Percentiles rank a stretch among this genome's conserved stretches.
phyloP scores from a whole-genome alignment of 2,113 vertebrate genomes.

The Halichoeres trimaculatus region DNA sequence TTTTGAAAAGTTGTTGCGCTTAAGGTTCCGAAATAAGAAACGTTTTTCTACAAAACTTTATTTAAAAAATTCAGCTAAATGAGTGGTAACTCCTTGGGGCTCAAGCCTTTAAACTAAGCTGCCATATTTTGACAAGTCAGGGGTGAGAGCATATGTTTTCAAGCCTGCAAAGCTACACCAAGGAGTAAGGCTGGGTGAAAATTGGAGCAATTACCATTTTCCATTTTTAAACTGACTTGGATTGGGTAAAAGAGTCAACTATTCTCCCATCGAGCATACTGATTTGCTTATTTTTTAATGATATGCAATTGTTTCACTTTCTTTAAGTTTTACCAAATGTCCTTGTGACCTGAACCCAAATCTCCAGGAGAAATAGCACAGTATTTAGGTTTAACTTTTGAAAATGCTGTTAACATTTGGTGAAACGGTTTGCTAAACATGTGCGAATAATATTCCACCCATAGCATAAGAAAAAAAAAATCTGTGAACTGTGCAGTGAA shows the following conservation, averaged over 20 bases:
- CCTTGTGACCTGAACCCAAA: conserved; percentile 35
- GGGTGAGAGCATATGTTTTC: conserved; percentile 4
- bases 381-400: too few relatives aligned
- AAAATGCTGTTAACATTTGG: too few relatives aligned
- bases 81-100: too few relatives aligned
- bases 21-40: too few relatives aligned
- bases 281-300: conserved; percentile 18
- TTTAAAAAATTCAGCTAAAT: too few relatives aligned
- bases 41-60: too few relatives aligned
- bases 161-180: conserved; percentile 13
- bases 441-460: too few relatives aligned
- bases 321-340: not conserved
- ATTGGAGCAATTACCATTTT: conserved; percentile 45
- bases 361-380: not conserved
- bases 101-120: not conserved
- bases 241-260: conserved; percentile 59
- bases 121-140: too few relatives aligned
- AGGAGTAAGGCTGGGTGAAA: not conserved
- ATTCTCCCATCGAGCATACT: conserved; percentile 24
- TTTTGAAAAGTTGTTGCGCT: too few relatives aligned
- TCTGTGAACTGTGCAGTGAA: not conserved
- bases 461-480: too few relatives aligned
- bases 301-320: conserved; percentile 9
- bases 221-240: conserved; percentile 18
- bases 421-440: too few relatives aligned